Conservation (phyloP, 2,797 vertebrate species). For the Cynodonichthys magdalenae region DNA sequence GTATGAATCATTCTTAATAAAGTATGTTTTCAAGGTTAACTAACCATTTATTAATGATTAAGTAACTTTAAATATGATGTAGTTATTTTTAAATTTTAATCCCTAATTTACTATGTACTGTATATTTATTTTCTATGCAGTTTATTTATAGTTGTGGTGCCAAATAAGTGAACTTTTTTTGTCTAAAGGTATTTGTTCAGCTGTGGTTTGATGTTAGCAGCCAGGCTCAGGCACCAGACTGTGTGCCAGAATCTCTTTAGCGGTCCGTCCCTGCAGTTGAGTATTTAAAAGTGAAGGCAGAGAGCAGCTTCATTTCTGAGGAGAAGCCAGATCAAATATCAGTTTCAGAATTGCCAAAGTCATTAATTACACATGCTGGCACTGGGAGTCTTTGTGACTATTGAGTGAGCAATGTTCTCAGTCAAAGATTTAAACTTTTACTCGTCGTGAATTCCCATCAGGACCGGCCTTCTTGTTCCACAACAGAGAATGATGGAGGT, state of each 20-base stretch:
- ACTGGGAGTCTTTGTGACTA: slow-evolving; percentile 46
- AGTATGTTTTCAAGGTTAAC: too few species aligned
- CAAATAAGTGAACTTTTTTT: slow-evolving; percentile 53
- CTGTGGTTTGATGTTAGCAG: slow-evolving; percentile 64
- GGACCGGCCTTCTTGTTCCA: slow-evolving; percentile 24
- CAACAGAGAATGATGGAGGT: slow-evolving; percentile 7
- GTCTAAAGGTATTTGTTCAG: slow-evolving; percentile 70
- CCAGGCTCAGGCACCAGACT: slow-evolving; percentile 57
- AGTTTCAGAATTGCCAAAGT: slow-evolving; percentile 62
- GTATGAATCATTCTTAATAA: too few species aligned
- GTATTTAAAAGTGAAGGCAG: slow-evolving; percentile 56
- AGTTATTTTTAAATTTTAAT: background rate
- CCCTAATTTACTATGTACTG: background rate
- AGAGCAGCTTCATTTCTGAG: slow-evolving; percentile 54
- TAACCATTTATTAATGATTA: too few species aligned
- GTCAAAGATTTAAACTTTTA: slow-evolving; percentile 58
- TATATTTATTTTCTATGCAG: slow-evolving; percentile 19
- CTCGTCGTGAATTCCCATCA: slow-evolving; percentile 43
- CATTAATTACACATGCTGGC: slow-evolving; percentile 74
- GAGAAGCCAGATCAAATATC: slow-evolving; percentile 72
- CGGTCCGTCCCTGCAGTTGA: slow-evolving; percentile 49
- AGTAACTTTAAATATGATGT: too few species aligned
- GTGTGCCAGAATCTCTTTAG: slow-evolving; percentile 49
- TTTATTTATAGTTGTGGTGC: slow-evolving; percentile 51
- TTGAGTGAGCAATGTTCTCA: slow-evolving; percentile 62